phyloP scores from a whole-genome alignment of 1,140 invertebrate species.

The Cephus cinctus region DNA sequence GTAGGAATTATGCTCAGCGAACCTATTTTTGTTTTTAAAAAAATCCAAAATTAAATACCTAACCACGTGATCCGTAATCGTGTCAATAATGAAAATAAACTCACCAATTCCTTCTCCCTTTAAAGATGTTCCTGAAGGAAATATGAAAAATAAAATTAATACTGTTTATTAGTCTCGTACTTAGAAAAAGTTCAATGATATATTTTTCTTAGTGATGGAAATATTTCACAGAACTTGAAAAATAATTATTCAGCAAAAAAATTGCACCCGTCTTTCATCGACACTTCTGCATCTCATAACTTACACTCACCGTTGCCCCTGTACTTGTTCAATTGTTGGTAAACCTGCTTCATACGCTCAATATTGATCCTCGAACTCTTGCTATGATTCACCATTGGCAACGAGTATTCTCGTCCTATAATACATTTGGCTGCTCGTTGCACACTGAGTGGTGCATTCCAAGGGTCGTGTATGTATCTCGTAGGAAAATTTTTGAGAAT shows the following conservation, averaged over 20 bases:
- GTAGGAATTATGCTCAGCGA: no score
- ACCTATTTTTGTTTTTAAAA: no score
- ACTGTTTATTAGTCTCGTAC: conserved; percentile 1
- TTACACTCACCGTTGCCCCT: conserved; percentile 39
- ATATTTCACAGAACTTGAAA: no score
- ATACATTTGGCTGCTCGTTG: conserved; percentile 80
- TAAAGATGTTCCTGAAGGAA: conserved; percentile 16
- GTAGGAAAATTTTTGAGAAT: conserved; percentile 80
- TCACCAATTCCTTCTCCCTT: conserved; percentile 33
- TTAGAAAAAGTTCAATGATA: conserved; percentile 3
- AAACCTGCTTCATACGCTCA: conserved; percentile 86
- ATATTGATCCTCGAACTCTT: conserved; percentile 76
- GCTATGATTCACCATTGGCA: conserved; percentile 83
- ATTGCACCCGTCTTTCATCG: no score
- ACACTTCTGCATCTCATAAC: no score
- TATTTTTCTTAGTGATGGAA: neutral
- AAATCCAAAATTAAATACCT: no score
- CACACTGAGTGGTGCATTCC: conserved; percentile 77
- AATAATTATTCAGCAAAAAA: no score
- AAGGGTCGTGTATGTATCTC: conserved; percentile 87
- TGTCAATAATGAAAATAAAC: conserved; percentile 17
- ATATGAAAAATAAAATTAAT: conserved; percentile 8
- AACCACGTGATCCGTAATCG: no score
- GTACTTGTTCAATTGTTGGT: conserved; percentile 74
- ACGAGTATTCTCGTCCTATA: conserved; percentile 80